Conservation (phyloP, 2,888 invertebrate genomes). For the Parnassius glacialis region DNA sequence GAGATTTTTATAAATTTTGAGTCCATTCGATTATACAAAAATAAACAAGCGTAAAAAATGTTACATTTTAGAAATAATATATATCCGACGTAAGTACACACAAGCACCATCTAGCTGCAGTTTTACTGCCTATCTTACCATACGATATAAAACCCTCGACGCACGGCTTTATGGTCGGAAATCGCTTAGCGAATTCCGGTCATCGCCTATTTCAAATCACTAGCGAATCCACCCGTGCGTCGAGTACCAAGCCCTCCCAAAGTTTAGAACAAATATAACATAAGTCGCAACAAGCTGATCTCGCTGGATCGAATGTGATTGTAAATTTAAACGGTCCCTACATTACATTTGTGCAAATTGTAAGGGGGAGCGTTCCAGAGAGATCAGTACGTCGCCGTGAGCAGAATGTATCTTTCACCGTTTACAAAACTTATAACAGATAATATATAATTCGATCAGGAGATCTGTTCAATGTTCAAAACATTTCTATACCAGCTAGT, state of each 20-base stretch:
- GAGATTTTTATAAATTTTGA: slow-evolving; percentile 26
- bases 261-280: slow-evolving; percentile 35
- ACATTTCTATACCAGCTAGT: slow-evolving; percentile 56
- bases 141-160: slow-evolving; percentile 36
- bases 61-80: slow-evolving; percentile 55
- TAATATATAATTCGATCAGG: slow-evolving; percentile 53
- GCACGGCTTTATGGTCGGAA: slow-evolving; percentile 30
- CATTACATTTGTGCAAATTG: neutral
- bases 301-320: neutral
- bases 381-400: slow-evolving; percentile 8
- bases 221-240: slow-evolving; percentile 17
- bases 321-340: neutral
- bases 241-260: slow-evolving; percentile 42
- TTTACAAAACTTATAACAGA: slow-evolving; percentile 34
- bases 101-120: slow-evolving; percentile 74
- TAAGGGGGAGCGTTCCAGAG: neutral
- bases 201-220: slow-evolving; percentile 6
- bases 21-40: slow-evolving; percentile 49
- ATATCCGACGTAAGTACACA: slow-evolving; percentile 76
- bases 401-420: slow-evolving; percentile 24
- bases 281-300: slow-evolving; percentile 38
- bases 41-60: slow-evolving; percentile 61
- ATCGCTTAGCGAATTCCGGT: slow-evolving; percentile 44
- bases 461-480: slow-evolving; percentile 58
- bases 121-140: slow-evolving; percentile 62